Conservation (phyloP, 1,140 invertebrate genomes). For the Berghia stephanieae region DNA sequence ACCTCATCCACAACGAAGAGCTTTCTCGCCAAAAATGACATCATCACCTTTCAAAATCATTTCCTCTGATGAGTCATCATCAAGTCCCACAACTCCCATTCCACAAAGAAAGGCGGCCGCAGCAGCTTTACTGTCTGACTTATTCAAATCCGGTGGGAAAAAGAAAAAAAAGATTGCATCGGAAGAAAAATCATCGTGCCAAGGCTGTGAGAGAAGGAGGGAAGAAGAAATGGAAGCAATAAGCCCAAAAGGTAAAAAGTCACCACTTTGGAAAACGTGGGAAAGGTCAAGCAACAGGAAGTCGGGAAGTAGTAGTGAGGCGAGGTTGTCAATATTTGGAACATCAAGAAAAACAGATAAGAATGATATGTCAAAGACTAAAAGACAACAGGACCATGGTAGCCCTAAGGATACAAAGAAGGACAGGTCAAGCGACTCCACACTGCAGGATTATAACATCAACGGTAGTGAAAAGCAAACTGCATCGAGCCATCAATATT, state of each 20-base stretch:
- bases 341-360: conserved; percentile 11
- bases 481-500: too few species aligned
- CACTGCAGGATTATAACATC: too few species aligned
- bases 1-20: conserved; percentile 13
- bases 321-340: conserved; percentile 22
- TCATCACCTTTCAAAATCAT: conserved; percentile 8
- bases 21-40: conserved; percentile 21
- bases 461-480: too few species aligned
- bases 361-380: neutral
- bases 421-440: too few species aligned
- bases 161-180: neutral
- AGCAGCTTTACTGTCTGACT: neutral
- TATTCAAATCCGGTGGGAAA: conserved; percentile 19
- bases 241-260: neutral
- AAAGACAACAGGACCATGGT: too few species aligned
- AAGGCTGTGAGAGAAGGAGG: neutral
- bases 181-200: neutral
- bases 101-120: conserved; percentile 12
- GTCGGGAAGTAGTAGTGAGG: neutral
- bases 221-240: neutral
- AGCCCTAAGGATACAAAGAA: too few species aligned
- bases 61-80: conserved; percentile 14
- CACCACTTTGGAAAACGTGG: conserved; percentile 31
- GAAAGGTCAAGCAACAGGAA: conserved; percentile 9
- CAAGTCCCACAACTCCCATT: neutral